Evolutionary conservation across 2,888 invertebrate genomes (phyloP).

Genomic region (Sphecodes monilicornis): DNA sequence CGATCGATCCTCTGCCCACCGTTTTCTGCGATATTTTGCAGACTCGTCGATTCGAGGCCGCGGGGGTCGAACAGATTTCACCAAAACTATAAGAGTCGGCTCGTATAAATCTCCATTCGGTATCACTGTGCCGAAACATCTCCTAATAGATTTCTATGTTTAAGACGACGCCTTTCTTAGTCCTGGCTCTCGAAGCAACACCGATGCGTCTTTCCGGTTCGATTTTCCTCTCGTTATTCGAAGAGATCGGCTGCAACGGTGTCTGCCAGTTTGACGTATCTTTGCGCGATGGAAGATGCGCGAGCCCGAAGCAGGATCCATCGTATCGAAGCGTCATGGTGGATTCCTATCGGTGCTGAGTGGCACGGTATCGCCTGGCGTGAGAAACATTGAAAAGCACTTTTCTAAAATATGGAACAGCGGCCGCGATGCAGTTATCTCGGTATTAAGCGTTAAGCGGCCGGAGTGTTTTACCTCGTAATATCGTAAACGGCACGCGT

Average conservation of each 20-base stretch:
- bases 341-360: slow-evolving; percentile 21
- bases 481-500: slow-evolving; percentile 46
- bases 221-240: neutral
- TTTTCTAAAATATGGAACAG: slow-evolving; percentile 52
- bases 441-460: slow-evolving; percentile 40
- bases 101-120: neutral
- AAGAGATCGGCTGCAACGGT: neutral
- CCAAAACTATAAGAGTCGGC: neutral
- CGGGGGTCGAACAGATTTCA: neutral
- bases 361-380: neutral
- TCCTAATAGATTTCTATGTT: neutral
- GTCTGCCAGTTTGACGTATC: neutral
- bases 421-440: slow-evolving; percentile 34
- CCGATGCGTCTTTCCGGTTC: neutral
- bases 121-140: neutral
- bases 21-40: slow-evolving; percentile 9
- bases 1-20: slow-evolving; percentile 6
- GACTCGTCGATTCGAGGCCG: slow-evolving; percentile 5
- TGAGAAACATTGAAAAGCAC: slow-evolving; percentile 65
- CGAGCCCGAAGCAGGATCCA: neutral
- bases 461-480: slow-evolving; percentile 47
- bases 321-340: slow-evolving; percentile 11
- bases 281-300: neutral
- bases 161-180: neutral
- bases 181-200: neutral